A percentile compares a stretch with the other conserved stretches of the same genome.
Conservation (phyloP, 2,888 invertebrate species). For the Neria commutata region DNA sequence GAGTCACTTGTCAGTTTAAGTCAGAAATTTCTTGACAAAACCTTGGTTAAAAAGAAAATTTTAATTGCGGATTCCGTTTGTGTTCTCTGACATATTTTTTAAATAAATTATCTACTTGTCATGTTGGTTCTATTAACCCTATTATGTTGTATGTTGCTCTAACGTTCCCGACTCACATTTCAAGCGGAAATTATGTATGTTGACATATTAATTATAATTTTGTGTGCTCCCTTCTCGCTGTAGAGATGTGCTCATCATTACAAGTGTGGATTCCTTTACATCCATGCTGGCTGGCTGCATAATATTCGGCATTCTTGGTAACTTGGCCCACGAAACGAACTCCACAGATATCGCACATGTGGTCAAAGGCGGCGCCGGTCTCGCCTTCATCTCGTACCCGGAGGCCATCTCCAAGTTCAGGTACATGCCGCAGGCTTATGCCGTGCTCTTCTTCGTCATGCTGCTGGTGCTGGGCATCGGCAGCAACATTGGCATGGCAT, state of each 20-base stretch:
- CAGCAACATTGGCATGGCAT: slow-evolving; percentile 63
- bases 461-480: slow-evolving; percentile 65
- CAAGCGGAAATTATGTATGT: too few species aligned
- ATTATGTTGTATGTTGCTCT: too few species aligned
- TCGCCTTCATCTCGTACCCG: slow-evolving; percentile 80
- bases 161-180: too few species aligned
- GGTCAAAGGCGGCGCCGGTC: slow-evolving; percentile 75
- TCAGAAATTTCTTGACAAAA: too few species aligned
- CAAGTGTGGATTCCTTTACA: slow-evolving; percentile 80
- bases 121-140: too few species aligned
- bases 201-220: too few species aligned
- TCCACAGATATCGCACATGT: slow-evolving; percentile 68
- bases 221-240: too few species aligned
- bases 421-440: slow-evolving; percentile 65
- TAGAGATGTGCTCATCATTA: slow-evolving; percentile 82
- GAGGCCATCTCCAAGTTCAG: slow-evolving; percentile 66
- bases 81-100: too few species aligned
- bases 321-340: slow-evolving; percentile 72
- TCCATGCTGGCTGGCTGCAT: slow-evolving; percentile 82
- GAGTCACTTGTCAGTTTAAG: too few species aligned
- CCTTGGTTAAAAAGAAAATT: too few species aligned
- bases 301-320: slow-evolving; percentile 84
- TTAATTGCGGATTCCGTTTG: too few species aligned
- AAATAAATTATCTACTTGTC: too few species aligned
- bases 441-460: slow-evolving; percentile 67